These are phyloP conservation scores for Phyllotis vaccarum DNA, from an alignment of 2,797 vertebrate genomes.

Conservation along the genomic window DNA sequence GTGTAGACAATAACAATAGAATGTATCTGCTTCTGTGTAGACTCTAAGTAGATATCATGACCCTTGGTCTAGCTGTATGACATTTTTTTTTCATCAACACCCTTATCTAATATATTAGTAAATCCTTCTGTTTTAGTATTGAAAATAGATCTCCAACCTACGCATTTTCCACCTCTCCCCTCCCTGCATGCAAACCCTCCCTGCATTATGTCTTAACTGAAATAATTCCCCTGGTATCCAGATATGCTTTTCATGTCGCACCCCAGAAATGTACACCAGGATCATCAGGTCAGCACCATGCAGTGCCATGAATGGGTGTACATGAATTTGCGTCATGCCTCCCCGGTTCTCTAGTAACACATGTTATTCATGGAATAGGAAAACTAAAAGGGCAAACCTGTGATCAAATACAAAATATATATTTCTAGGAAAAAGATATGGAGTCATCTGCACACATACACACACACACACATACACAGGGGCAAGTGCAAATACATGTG, in stretches of 20 bases:
- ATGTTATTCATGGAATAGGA: neutral
- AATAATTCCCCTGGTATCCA: neutral
- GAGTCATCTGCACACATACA: neutral
- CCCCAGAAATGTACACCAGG: neutral
- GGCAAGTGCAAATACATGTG: neutral
- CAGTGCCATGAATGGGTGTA: neutral
- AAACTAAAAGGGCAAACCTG: neutral
- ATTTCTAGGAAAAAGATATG: constrained; percentile 25
- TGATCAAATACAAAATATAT: neutral
- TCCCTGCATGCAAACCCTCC: neutral
- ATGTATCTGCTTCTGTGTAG: neutral
- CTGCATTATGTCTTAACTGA: neutral
- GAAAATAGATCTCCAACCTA: neutral
- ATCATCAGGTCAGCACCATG: neutral
- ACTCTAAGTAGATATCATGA: neutral
- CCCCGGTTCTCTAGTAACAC: neutral
- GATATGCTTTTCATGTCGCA: neutral
- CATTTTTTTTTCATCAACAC: neutral
- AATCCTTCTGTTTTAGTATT: neutral
- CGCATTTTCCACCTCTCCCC: neutral
- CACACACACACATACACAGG: neutral
- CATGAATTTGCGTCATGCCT: neutral
- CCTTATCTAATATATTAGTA: neutral
- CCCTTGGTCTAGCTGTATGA: neutral
- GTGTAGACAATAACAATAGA: neutral